Evolutionary conservation across 1,140 invertebrate genomes (phyloP), one percentile per base, ranked within the genome.

Genomic region (Aphelinus atriplicis): DNA sequence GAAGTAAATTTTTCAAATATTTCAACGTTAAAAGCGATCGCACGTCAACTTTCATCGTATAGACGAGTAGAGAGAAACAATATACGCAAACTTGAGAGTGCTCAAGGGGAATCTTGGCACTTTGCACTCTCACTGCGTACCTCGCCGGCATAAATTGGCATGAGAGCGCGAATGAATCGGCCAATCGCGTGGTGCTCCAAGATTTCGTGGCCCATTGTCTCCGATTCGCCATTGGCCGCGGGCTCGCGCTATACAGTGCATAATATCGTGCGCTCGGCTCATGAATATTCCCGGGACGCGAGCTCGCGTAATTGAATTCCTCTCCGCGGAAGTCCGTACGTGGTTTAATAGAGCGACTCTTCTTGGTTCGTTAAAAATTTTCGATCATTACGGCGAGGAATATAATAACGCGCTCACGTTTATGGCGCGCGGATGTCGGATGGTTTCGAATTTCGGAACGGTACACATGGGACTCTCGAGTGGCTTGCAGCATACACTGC

Each of bases 321-420:
- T 72, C 57, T 65, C 47, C 65, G 65, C 65, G 65, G 65, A 67
- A 56, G 65, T 67, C 7, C 45, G 57, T 48, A 26, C 57, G 61
- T 10, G 10, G 26, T 62, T 80, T 81, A 80, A 81, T 81, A 81
- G 80, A 81, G 80, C 80, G 78, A 50, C 66, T 26, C 80, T 78
- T 81, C 73, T 73, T 80, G 77, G 77, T 76, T 81, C 78, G 80
- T 80, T 81, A 78, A 68, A 70, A 81, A 81, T 79, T 81, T 81
- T 81, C 78, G 80, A 81, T 81, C 80, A 68, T 81, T 78, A 81
- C 72, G 78, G 76, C 75, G 78, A 77, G 79, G 26, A 55, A 56
- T 1, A 43, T n/a, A 43, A 43, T 61, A 45, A 43, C 26, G 26
- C 43, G 43, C 45, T 3, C 3, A 43, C 58, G 3, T 61, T 4